Evolutionary conservation across 2,888 invertebrate species (phyloP), one percentile per base, ranked within the genome.

Genomic region (Caenorhabditis drosophilae): DNA sequence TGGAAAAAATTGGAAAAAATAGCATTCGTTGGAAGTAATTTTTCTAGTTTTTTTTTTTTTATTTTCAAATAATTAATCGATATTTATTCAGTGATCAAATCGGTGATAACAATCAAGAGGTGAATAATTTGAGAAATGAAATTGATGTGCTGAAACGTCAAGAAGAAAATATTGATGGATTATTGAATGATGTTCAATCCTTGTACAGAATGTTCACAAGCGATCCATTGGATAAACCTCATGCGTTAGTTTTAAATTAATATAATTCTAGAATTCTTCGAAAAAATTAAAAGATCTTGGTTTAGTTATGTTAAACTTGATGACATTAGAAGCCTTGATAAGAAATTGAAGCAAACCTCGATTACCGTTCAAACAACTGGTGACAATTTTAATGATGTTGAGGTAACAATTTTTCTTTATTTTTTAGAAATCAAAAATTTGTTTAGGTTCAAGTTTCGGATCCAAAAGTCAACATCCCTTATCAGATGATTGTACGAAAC

Each of bases 1-100:
- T 83, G 27, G 80, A 83, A 57, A 82, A 82, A 63, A 70, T 78
- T 51, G 82, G 81, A 34, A 81, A 81, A 60, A 81, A 81, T 62
- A 74, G 74, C 55, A 79, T 82, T 36, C 52, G 73, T 25, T 81
- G 76, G 75, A 77, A 69, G 80, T 73, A 18, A 47, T 60, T 40
- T 22, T 4, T 40, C 36, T 11, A 36, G n/a, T 31, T 31, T 31
- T 12, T 12, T 6, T 6, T 9, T 31, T 12, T 31, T 31, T 12
- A 6, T 9, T 31, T 31, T 31, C 7, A 31, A 31, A 31, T 31
- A 31, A 31, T 9, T 31, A 12, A 31, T 12, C 6, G 12, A 31
- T 31, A 12, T 31, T 9, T 6, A 27, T 46, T 31, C 46, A 34
- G 46, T 23, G 31, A 46, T 25, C 23, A 25, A 26, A 20, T 44